These are phyloP conservation scores for Panagrolaimus sp. DNA, from an alignment of 1,140 invertebrate genomes.

Conservation along the genomic window DNA sequence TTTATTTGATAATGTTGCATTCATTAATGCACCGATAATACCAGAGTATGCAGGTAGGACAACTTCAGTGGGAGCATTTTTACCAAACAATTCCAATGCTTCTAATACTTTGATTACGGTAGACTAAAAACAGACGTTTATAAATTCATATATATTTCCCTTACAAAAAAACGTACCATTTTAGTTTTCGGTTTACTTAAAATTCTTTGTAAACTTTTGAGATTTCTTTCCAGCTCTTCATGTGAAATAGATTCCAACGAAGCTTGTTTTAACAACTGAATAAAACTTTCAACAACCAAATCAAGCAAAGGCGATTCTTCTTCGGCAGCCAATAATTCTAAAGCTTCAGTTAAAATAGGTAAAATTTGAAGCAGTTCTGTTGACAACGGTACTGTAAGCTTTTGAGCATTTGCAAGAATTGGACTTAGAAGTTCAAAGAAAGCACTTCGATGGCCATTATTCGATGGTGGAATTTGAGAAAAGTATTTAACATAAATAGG, in stretches of 20 bases:
- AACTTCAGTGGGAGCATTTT: constrained; percentile 11
- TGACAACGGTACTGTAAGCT: constrained; percentile 12
- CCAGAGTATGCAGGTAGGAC: constrained; percentile 6
- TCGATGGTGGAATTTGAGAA: neutral
- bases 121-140: neutral
- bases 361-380: constrained; percentile 11
- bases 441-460: neutral
- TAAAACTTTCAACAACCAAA: neutral
- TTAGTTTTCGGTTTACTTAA: neutral
- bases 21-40: constrained; percentile 7
- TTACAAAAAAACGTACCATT: neutral
- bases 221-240: neutral
- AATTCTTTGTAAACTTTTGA: neutral
- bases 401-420: constrained; percentile 7
- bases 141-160: neutral
- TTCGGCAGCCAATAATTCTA: neutral
- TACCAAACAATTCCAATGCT: constrained; percentile 16
- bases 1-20: constrained; percentile 15
- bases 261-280: neutral
- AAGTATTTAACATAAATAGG: constrained; percentile 18
- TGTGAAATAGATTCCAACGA: neutral
- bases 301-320: neutral
- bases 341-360: neutral
- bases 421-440: constrained; percentile 10
- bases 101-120: constrained; percentile 8